These are phyloP conservation scores for Pavo muticus DNA, from an alignment of 2,113 vertebrate genomes.

Conservation along the genomic window DNA sequence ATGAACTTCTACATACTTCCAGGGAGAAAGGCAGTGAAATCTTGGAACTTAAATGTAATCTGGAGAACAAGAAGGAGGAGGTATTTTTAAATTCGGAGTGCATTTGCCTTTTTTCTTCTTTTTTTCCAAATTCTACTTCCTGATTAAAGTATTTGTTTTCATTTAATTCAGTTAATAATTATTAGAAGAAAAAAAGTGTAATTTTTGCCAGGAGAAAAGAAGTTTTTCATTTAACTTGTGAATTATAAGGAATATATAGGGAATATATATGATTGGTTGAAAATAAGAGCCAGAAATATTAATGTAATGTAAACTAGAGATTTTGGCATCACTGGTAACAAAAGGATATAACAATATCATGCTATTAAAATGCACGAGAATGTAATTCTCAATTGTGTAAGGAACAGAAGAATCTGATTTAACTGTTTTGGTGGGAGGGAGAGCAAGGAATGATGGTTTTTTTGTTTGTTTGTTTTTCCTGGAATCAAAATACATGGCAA, in stretches of 20 bases:
- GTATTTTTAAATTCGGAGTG: conserved; percentile 58
- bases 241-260: neutral
- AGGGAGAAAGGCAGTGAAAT: conserved; percentile 93
- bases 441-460: neutral
- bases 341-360: neutral
- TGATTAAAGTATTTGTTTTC: neutral
- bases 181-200: neutral
- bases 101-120: neutral
- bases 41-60: conserved; percentile 89
- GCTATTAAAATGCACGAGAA: neutral
- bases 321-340: neutral
- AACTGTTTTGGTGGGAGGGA: neutral
- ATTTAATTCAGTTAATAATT: neutral
- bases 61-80: conserved; percentile 96
- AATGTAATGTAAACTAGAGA: neutral
- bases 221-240: neutral
- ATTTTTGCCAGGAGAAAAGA: neutral
- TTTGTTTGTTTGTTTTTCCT: neutral
- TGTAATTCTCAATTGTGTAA: neutral
- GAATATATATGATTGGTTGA: neutral
- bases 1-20: conserved; percentile 89
- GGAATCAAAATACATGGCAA: neutral
- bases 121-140: neutral
- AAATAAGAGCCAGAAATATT: neutral
- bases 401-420: neutral